These are phyloP conservation scores for Solen grandis DNA, from an alignment of 1,140 invertebrate genomes.

Conservation along the genomic window DNA sequence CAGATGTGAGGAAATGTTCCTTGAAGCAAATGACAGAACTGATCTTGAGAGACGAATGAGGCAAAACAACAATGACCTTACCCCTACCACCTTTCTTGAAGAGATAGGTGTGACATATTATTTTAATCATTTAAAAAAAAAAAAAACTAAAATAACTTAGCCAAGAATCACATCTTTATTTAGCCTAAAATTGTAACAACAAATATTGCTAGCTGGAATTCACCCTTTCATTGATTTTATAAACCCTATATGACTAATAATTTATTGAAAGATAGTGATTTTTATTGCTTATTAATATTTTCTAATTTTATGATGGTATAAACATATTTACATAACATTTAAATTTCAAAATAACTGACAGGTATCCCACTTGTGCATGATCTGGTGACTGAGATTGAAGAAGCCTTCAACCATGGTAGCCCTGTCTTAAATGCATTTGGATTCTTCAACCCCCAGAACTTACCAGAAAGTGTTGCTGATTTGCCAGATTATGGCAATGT, in stretches of 20 bases:
- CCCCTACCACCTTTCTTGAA: conserved; percentile 11
- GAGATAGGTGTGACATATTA: conserved; percentile 19
- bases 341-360: no score
- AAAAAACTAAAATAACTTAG: no score
- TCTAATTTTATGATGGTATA: conserved; percentile 10
- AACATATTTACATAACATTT: neutral
- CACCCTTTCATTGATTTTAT: neutral
- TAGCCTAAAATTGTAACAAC: conserved; percentile 1
- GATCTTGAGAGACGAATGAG: conserved; percentile 5
- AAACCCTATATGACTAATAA: neutral
- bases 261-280: conserved; percentile 3
- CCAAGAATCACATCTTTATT: conserved; percentile 1
- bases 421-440: conserved; percentile 16
- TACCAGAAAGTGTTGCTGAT: conserved; percentile 8
- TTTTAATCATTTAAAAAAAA: neutral
- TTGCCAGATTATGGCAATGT: conserved; percentile 11
- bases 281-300: conserved; percentile 1
- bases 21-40: conserved; percentile 4
- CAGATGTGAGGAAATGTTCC: neutral
- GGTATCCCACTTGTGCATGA: no score
- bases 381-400: no score
- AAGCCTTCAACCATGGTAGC: no score
- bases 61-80: neutral
- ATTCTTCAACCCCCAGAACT: neutral
- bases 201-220: neutral